Conservation (phyloP, 2,113 vertebrate genomes). For the Sebastes schlegelii region DNA sequence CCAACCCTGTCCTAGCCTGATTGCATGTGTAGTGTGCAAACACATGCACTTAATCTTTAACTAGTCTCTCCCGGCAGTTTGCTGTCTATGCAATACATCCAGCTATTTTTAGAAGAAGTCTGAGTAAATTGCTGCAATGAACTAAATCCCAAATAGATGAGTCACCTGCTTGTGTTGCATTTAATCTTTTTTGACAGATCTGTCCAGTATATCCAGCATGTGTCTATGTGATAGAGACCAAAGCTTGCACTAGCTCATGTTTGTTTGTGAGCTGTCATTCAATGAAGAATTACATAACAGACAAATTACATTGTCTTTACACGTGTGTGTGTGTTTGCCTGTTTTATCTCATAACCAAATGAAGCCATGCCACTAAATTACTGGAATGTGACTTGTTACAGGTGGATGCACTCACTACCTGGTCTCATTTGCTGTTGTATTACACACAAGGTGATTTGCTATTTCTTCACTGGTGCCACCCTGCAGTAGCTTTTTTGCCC, state of each 20-base stretch:
- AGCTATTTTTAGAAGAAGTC: slow-evolving; percentile 31
- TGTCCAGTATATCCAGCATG: slow-evolving; percentile 1
- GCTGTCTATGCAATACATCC: not conserved
- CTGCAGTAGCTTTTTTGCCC: not conserved
- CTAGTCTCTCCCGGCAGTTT: slow-evolving; percentile 19
- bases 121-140: slow-evolving; percentile 23
- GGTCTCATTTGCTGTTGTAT: slow-evolving; percentile 7
- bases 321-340: not conserved
- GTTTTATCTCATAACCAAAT: slow-evolving; percentile 1
- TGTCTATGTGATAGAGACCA: not conserved
- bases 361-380: not conserved
- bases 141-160: slow-evolving; percentile 9
- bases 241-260: not conserved
- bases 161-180: slow-evolving; percentile 21
- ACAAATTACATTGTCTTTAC: no score
- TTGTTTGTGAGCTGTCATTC: not conserved
- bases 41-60: not conserved
- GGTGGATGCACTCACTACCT: not conserved
- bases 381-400: slow-evolving; percentile 13
- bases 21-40: slow-evolving; percentile 28
- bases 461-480: not conserved
- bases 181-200: slow-evolving; percentile 15
- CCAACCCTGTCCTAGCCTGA: slow-evolving; percentile 57
- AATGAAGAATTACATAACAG: not conserved
- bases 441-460: slow-evolving; percentile 1